These are phyloP conservation scores for Goniozus legneri DNA, from an alignment of 1,140 invertebrate genomes.

Conservation along the genomic window DNA sequence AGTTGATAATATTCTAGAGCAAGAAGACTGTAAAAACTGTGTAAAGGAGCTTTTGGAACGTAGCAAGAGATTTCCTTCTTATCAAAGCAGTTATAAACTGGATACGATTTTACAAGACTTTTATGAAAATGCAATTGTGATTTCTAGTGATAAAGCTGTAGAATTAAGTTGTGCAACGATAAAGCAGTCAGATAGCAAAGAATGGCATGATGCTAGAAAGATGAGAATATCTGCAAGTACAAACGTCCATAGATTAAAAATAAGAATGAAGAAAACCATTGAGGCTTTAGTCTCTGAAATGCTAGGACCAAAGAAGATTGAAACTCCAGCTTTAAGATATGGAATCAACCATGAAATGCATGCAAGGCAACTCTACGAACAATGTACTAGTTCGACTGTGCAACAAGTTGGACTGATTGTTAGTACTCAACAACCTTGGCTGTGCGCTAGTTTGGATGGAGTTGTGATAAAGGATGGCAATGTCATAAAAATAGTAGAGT, in stretches of 20 bases:
- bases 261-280: constrained; percentile 12
- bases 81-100: background rate
- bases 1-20: background rate
- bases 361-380: constrained; percentile 9
- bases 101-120: background rate
- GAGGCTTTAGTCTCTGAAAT: constrained; percentile 7
- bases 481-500: constrained; percentile 19
- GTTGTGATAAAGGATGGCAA: constrained; percentile 19
- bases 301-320: constrained; percentile 6
- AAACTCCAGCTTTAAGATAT: constrained; percentile 5
- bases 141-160: background rate
- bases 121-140: background rate
- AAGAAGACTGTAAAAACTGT: background rate
- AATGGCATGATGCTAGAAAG: constrained; percentile 12
- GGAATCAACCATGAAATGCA: background rate
- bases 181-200: constrained; percentile 10
- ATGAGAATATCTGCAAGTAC: constrained; percentile 12
- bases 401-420: constrained; percentile 19
- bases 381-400: constrained; percentile 8
- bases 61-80: too few relatives aligned
- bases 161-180: constrained; percentile 9
- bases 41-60: background rate
- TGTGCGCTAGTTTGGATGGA: constrained; percentile 26
- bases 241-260: constrained; percentile 6
- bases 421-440: constrained; percentile 17